Conservation (phyloP, 2,888 invertebrate genomes). For the Gastrophysa polygoni region DNA sequence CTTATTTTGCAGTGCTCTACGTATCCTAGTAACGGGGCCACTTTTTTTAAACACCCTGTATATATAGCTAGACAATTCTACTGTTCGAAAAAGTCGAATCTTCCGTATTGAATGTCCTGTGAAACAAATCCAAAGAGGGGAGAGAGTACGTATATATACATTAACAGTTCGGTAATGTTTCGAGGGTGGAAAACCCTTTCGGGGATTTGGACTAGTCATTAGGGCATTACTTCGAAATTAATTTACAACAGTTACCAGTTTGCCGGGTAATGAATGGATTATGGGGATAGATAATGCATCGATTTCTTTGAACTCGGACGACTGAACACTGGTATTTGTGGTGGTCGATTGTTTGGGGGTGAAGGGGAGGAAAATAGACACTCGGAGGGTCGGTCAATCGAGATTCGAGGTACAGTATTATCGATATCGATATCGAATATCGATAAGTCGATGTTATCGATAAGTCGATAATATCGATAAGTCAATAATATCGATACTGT, state of each 20-base stretch:
- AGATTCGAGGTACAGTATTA: too few relatives aligned
- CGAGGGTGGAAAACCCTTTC: conserved; percentile 39
- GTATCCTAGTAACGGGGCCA: too few relatives aligned
- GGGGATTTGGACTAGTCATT: conserved; percentile 53
- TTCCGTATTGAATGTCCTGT: neutral
- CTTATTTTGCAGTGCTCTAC: too few relatives aligned
- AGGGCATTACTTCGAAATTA: conserved; percentile 57
- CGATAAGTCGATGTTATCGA: too few relatives aligned
- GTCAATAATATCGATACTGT: too few relatives aligned
- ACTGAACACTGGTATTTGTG: neutral
- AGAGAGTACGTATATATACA: neutral
- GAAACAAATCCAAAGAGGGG: neutral
- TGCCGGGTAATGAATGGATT: conserved; percentile 47
- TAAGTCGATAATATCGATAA: too few relatives aligned
- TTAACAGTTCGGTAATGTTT: conserved; percentile 20
- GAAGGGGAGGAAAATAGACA: too few relatives aligned
- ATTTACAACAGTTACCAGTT: conserved; percentile 53
- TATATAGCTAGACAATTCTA: too few relatives aligned
- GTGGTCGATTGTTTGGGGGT: neutral
- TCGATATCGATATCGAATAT: too few relatives aligned
- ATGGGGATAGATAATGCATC: conserved; percentile 29
- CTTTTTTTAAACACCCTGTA: too few relatives aligned
- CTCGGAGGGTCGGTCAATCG: too few relatives aligned
- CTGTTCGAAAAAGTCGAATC: neutral
- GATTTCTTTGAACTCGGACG: conserved; percentile 11